Evolutionary conservation across 2,888 invertebrate species (phyloP).

Genomic region (Drosophila melanosoma): DNA sequence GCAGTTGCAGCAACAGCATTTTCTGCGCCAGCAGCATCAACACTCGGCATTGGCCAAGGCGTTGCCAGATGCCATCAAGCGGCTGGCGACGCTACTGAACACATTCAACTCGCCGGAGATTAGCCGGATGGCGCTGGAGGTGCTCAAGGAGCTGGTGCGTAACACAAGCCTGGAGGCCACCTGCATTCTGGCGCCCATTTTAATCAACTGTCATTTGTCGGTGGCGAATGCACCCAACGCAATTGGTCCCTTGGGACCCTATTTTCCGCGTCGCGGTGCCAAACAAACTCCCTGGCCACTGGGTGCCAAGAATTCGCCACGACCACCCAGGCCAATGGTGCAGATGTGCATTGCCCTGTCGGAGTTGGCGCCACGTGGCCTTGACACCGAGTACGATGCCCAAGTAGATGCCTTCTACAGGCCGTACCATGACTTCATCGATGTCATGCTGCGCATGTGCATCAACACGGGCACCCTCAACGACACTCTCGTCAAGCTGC

Average conservation of each 20-base stretch:
- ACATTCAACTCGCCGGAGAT: constrained; percentile 95
- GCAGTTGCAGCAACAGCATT: constrained; percentile 80
- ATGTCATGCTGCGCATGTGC: constrained; percentile 93
- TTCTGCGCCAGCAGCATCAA: constrained; percentile 81
- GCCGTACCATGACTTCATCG: constrained; percentile 96
- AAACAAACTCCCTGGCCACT: constrained; percentile 86
- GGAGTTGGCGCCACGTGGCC: constrained; percentile 88
- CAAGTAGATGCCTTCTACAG: constrained; percentile 91
- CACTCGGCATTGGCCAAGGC: constrained; percentile 89
- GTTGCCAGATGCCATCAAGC: constrained; percentile 94
- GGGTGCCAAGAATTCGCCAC: constrained; percentile 88
- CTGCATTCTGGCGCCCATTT: constrained; percentile 92
- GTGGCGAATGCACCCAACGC: constrained; percentile 90
- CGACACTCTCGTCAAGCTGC: constrained; percentile 93
- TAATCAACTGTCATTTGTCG: constrained; percentile 93
- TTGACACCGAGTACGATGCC: constrained; percentile 91
- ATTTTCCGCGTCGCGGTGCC: constrained; percentile 90
- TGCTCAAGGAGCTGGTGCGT: constrained; percentile 84
- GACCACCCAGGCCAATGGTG: constrained; percentile 91
- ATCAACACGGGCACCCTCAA: constrained; percentile 94
- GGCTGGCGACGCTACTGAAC: constrained; percentile 94
- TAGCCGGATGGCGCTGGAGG: constrained; percentile 91
- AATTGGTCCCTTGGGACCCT: constrained; percentile 90
- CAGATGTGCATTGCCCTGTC: constrained; percentile 93
- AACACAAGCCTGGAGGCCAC: constrained; percentile 86